Conservation (phyloP, 2,797 vertebrate genomes). For the Smutsia temminckii region DNA sequence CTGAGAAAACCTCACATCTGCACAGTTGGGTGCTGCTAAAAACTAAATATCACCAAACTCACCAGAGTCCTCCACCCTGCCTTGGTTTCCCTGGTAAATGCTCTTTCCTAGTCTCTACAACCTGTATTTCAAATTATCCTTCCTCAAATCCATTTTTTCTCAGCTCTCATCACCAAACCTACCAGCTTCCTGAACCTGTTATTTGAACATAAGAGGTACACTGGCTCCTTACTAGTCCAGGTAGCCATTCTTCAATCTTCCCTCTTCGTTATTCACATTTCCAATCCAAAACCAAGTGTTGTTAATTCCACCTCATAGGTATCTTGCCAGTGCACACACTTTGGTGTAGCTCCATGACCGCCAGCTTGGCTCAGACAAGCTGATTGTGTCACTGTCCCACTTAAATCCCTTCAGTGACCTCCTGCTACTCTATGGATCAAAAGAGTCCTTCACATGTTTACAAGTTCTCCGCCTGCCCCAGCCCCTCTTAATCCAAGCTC, state of each 20-base stretch:
- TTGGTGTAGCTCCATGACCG: background rate
- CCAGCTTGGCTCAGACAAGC: background rate
- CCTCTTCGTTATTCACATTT: background rate
- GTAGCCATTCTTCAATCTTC: background rate
- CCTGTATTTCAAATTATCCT: background rate
- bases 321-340: background rate
- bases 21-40: background rate
- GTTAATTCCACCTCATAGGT: background rate
- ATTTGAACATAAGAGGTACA: background rate
- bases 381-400: background rate
- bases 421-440: background rate
- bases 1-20: conserved; percentile 7
- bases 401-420: background rate
- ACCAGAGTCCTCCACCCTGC: background rate
- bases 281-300: background rate
- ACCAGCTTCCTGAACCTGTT: background rate
- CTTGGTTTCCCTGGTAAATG: background rate
- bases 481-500: background rate
- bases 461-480: background rate
- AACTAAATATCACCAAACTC: background rate
- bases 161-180: background rate
- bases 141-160: background rate
- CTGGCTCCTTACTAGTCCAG: background rate
- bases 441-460: conserved; percentile 8
- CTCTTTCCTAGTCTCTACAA: background rate